Evolutionary conservation across 2,113 vertebrate genomes (phyloP).

Genomic region (Lasiurus cinereus): DNA sequence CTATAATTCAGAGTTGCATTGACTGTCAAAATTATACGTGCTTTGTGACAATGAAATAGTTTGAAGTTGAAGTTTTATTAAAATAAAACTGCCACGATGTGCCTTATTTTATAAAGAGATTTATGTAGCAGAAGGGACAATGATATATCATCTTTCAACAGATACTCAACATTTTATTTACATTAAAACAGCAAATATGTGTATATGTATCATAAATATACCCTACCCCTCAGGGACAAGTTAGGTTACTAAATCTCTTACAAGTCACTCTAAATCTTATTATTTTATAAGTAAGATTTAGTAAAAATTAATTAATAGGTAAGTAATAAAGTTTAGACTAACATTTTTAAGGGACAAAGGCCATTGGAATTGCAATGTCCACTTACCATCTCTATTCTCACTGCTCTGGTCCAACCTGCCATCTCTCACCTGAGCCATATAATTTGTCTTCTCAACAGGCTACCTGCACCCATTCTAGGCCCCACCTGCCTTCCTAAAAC

Average conservation of each 20-base stretch:
- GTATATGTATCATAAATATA: not conserved
- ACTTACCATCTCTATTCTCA: not conserved
- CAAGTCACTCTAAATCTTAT: not conserved
- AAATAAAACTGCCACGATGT: not conserved
- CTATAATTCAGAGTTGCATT: not conserved
- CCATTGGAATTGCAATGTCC: not conserved
- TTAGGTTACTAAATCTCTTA: not conserved
- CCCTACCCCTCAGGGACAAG: not conserved
- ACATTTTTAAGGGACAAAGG: not conserved
- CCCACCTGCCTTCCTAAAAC: not conserved
- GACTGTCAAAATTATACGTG: not conserved
- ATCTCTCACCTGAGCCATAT: not conserved
- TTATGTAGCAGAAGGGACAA: not conserved
- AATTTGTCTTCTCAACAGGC: not conserved
- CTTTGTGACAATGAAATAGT: not conserved
- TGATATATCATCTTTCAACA: not conserved
- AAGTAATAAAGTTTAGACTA: not conserved
- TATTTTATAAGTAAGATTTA: not conserved
- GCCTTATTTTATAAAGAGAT: not conserved
- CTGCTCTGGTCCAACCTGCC: not conserved
- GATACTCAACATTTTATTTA: not conserved
- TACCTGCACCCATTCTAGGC: not conserved
- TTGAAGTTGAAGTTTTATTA: not conserved
- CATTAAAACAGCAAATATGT: not conserved
- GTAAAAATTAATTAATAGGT: not conserved